phyloP scores from a whole-genome alignment of 2,888 invertebrate species.

The Tridacna crocea region DNA sequence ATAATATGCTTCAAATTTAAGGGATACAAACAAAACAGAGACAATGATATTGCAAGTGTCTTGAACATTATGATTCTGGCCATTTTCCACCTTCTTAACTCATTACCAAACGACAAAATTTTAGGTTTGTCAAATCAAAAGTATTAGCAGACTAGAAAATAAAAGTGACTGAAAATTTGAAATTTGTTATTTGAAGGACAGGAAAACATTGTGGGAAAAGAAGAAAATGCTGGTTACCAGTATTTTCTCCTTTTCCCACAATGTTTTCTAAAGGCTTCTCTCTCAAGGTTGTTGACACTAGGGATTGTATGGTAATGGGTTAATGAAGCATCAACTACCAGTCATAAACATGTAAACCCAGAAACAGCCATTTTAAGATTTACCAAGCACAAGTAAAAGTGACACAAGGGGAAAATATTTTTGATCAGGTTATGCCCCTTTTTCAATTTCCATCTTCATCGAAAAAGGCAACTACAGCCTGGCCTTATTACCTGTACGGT shows the following conservation, averaged over 20 bases:
- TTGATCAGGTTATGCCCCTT: too few relatives aligned
- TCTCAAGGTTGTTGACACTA: background rate
- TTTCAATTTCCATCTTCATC: too few relatives aligned
- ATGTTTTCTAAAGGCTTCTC: background rate
- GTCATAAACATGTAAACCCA: too few relatives aligned
- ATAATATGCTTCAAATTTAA: background rate
- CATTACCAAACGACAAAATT: background rate
- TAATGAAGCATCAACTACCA: background rate
- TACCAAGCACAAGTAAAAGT: too few relatives aligned
- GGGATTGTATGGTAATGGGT: background rate
- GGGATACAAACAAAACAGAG: background rate
- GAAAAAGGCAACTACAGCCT: too few relatives aligned
- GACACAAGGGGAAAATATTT: too few relatives aligned
- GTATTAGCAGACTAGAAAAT: too few relatives aligned
- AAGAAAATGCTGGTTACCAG: background rate
- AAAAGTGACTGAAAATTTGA: too few relatives aligned
- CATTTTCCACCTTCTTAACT: background rate
- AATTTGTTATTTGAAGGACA: background rate
- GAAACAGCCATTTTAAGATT: too few relatives aligned
- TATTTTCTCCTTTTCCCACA: background rate
- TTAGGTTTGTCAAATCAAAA: background rate
- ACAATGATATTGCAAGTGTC: background rate
- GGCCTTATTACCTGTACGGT: too few relatives aligned
- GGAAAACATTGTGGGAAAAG: conserved; percentile 14
- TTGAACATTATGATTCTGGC: background rate